Base-by-base conservation (phyloP, 2,113 vertebrate genomes). In the Gallinago jamesoni region DNA sequence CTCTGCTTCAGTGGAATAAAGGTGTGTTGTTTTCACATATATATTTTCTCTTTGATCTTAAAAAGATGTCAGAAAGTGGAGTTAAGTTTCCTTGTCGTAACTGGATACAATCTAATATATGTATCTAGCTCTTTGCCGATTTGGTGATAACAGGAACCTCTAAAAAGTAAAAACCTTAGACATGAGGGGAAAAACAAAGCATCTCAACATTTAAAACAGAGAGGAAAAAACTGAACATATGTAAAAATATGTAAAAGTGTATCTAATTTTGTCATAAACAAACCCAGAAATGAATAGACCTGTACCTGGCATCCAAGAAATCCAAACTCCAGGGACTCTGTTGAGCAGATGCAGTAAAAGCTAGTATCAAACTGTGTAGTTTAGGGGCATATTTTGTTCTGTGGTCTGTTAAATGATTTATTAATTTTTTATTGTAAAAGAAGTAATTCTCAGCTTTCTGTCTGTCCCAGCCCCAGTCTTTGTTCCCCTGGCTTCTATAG, bases 211-310 rank as follows among this genome's bases (percentile, higher is more conserved):
- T 84, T 59, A 80, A 76, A 93, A 93, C 67, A 93, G 82, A 67
- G 81, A 70, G 28, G 15, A 55, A 59, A 93, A 53, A 85, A 10
- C 1, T 59, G 90, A 92, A 96, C 94, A 91, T 96, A 94, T 95
- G 93, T 96, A 94, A 97, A 96, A 95, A 96, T 94, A 94, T 92
- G 93, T 95, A 94, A 87, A 85, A 90, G 35, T 85, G 91, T 89
- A 43, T 77, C 93, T 94, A 80, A 93, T 83, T 94, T 90, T 91
- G 75, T 88, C 20, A 62, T 64, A 14, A 89, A 60, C 10, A 79
- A 90, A 93, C 25, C 63, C 63, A 86, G 78, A 14, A 41, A 31
- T 52, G 33, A 64, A 14, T 57, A 68, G 78, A 62, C 60, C 75
- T 69, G 70, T 39, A 74, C 48, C 63, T 52, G 66, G 33, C 57